Conservation (phyloP, 1,140 invertebrate species). For the Stratiolaelaps scimitus region DNA sequence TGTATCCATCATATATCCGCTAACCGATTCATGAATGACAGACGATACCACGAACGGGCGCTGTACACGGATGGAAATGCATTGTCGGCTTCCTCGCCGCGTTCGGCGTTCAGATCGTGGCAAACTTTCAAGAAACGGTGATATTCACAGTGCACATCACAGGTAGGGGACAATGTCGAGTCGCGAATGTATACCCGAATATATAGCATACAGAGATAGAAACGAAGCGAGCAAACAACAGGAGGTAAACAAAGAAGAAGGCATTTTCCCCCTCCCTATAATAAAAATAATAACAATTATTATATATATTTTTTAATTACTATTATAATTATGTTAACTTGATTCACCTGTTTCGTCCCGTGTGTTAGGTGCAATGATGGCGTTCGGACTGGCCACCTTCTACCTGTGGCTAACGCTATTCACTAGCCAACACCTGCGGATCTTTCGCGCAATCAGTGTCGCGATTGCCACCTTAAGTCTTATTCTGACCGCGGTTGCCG, state of each 20-base stretch:
- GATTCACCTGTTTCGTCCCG: neutral
- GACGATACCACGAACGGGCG: too few relatives aligned
- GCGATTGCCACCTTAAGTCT: neutral
- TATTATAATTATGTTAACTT: too few relatives aligned
- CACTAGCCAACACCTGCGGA: neutral
- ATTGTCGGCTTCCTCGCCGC: conserved; percentile 4
- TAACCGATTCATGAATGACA: neutral
- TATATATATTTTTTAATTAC: too few relatives aligned
- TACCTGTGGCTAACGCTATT: conserved; percentile 9
- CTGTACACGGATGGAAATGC: neutral
- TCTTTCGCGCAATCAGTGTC: neutral
- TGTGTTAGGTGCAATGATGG: conserved; percentile 10
- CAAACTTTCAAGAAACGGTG: conserved; percentile 23
- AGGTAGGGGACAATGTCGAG: neutral
- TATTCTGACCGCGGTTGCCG: neutral
- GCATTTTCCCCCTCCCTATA: too few relatives aligned
- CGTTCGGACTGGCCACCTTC: conserved; percentile 2
- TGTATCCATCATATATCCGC: neutral
- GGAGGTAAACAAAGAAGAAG: too few relatives aligned
- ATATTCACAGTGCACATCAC: conserved; percentile 9
- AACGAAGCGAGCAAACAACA: too few relatives aligned
- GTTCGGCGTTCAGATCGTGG: conserved; percentile 6
- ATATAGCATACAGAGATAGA: too few relatives aligned
- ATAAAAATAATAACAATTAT: too few relatives aligned
- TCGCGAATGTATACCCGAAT: too few relatives aligned